phyloP scores from a whole-genome alignment of 2,797 vertebrate genomes.

The Alfaro cultratus region DNA sequence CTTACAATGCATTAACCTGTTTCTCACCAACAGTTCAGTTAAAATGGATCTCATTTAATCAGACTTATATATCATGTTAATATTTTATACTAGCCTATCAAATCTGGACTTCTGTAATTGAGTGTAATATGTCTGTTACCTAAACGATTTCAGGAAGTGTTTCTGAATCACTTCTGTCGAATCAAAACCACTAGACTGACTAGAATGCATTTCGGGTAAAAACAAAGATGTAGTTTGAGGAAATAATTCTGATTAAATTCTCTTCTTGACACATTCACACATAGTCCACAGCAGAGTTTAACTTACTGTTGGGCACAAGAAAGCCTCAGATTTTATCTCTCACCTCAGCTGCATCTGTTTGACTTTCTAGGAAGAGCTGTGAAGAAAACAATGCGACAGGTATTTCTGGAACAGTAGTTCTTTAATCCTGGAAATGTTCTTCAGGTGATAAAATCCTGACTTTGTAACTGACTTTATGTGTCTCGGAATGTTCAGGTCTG shows the following conservation, averaged over 20 bases:
- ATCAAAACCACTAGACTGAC: background rate
- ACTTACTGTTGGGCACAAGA: background rate
- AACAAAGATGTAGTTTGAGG: background rate
- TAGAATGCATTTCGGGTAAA: background rate
- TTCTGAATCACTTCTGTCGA: background rate
- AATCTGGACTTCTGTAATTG: constrained; percentile 6
- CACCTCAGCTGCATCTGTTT: background rate
- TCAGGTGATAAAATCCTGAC: too few species aligned
- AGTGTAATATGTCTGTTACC: background rate
- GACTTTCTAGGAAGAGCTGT: too few species aligned
- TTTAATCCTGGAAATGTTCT: too few species aligned
- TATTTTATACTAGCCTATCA: background rate
- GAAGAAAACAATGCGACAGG: too few species aligned
- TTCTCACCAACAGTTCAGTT: background rate
- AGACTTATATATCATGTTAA: background rate
- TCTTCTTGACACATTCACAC: background rate
- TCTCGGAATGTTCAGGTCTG: too few species aligned
- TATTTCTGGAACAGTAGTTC: too few species aligned
- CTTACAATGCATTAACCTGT: background rate
- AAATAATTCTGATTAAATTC: background rate
- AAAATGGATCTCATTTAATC: background rate
- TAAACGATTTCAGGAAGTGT: background rate
- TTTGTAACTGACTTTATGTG: too few species aligned
- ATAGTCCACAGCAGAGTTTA: background rate
- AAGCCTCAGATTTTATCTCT: background rate